phyloP scores from a whole-genome alignment of 2,797 vertebrate species.

The Paratrypauchen microcephalus region DNA sequence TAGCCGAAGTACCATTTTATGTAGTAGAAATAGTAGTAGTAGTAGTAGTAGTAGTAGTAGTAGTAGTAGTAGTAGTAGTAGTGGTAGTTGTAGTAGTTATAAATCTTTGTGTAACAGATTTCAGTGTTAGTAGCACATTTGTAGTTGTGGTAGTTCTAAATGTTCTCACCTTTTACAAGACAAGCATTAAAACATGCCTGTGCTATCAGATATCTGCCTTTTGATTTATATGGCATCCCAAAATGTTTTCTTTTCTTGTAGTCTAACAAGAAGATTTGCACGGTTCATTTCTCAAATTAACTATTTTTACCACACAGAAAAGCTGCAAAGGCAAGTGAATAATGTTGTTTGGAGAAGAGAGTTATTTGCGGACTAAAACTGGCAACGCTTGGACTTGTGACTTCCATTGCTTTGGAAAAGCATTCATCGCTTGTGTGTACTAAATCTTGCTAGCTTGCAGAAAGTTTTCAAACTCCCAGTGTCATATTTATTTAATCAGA shows the following conservation, averaged over 20 bases:
- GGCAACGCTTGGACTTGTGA: background rate
- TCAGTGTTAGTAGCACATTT: background rate
- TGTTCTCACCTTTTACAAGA: slow-evolving; percentile 30
- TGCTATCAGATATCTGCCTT: background rate
- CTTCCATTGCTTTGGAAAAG: slow-evolving; percentile 1
- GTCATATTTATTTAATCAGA: slow-evolving; percentile 15
- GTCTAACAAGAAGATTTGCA: background rate
- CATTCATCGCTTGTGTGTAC: background rate
- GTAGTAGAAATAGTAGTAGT: too few species aligned
- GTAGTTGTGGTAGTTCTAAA: background rate
- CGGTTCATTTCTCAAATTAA: slow-evolving; percentile 1
- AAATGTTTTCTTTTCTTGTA: background rate
- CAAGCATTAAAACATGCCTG: slow-evolving; percentile 5
- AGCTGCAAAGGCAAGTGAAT: background rate
- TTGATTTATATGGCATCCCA: background rate
- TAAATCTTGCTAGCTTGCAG: slow-evolving; percentile 3
- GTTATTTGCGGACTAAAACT: slow-evolving; percentile 3
- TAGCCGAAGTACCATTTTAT: too few species aligned
- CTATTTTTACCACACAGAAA: background rate
- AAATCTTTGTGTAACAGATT: background rate
- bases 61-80: too few species aligned
- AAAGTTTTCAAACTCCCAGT: slow-evolving; percentile 6
- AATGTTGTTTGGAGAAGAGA: background rate
- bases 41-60: too few species aligned
- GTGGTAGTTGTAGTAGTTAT: too few species aligned